Conservation (phyloP, 2,888 invertebrate species). For the Punctoribates punctum region DNA sequence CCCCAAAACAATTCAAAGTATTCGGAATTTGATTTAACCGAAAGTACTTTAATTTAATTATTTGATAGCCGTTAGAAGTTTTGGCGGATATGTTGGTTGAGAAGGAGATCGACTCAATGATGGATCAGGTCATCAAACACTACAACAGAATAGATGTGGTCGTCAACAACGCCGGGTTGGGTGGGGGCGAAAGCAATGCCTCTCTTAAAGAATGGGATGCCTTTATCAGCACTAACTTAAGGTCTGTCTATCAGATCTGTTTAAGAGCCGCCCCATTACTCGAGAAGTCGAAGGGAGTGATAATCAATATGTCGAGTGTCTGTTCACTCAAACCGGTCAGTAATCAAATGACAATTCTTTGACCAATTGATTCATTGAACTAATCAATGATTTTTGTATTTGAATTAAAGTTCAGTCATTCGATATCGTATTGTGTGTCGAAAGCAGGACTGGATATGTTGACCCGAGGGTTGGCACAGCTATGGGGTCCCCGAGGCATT, state of each 20-base stretch:
- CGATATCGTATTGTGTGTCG: neutral
- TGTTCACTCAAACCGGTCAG: neutral
- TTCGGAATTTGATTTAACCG: no score
- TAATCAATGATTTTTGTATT: no score
- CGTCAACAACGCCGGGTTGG: neutral
- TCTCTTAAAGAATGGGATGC: neutral
- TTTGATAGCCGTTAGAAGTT: neutral
- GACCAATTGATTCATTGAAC: neutral
- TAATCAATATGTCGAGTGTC: neutral
- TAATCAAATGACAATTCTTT: no score
- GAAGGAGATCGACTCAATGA: neutral
- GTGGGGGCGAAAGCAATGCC: neutral
- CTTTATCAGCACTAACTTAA: neutral
- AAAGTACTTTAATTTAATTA: neutral
- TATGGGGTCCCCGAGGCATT: neutral
- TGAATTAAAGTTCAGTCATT: neutral
- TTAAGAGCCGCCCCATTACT: neutral
- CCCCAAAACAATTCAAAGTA: neutral
- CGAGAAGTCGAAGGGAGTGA: neutral
- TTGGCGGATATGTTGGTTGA: neutral
- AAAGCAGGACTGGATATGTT: slow-evolving; percentile 14
- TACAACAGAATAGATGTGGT: neutral
- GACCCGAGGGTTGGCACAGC: neutral
- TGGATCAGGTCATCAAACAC: neutral
- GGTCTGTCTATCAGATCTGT: neutral